Conservation (phyloP, 2,113 vertebrate genomes). For the Mionectes macconnelli region DNA sequence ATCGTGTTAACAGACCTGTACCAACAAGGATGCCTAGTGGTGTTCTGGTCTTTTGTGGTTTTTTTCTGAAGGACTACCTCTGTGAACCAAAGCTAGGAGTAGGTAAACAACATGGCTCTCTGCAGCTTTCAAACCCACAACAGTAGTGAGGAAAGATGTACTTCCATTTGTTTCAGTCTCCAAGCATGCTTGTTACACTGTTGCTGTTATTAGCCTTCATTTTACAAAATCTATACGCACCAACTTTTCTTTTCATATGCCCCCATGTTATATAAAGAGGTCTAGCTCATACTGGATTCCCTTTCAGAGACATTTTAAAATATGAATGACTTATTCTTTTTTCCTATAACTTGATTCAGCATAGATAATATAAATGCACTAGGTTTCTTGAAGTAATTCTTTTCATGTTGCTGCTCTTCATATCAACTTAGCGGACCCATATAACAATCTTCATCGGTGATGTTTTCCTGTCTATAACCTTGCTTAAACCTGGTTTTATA, state of each 20-base stretch:
- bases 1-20: neutral
- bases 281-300: neutral
- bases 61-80: neutral
- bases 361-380: neutral
- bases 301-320: neutral
- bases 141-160: neutral
- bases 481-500: neutral
- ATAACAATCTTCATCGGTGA: neutral
- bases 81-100: neutral
- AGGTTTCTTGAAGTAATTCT: neutral
- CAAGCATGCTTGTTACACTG: neutral
- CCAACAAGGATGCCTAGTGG: neutral
- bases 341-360: neutral
- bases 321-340: neutral
- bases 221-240: neutral
- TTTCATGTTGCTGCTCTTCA: neutral
- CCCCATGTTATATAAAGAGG: neutral
- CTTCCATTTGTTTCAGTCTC: neutral
- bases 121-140: neutral
- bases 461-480: neutral
- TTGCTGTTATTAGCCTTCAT: neutral
- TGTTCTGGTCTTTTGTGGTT: neutral
- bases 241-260: neutral
- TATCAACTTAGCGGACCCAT: neutral
- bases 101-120: neutral